Evolutionary conservation across 2,113 vertebrate genomes (phyloP), one percentile per base, ranked within the genome.

Genomic region (Anseranas semipalmata): DNA sequence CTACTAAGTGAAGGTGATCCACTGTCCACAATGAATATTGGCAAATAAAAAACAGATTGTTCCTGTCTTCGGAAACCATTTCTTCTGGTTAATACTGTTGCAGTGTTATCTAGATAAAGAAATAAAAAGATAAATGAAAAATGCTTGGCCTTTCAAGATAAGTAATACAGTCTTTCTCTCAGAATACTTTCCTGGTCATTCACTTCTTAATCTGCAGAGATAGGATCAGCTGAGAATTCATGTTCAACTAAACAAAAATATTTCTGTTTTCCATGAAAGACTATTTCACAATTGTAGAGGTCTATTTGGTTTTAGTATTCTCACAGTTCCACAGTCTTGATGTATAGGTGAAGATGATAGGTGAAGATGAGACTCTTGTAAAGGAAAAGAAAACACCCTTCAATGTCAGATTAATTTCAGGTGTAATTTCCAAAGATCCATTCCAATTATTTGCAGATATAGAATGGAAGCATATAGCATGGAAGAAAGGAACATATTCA

Each of bases 1-100:
- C 99, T 99, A 96, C 99, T 99, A 37, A 99, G 98, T 0, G 99
- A 98, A 4, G 99, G 99, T 8, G 98, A 99, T 13, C 99, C 99
- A 8, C 98, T 99, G 98, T 99, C 99, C 97, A 98, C 97, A 16
- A 99, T 99, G 97, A 99, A 97, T 94, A 99, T 98, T 0, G 99
- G 99, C 96, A 99, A 97, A 52, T 98, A 99, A 92, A 99, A 99
- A 30, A 99, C 97, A 1, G 99, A 97, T 39, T 99, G 99, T 35
- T 99, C 99, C 48, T 98, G 98, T 75, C 99, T 98, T 85, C 98
- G 98, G 97, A 99, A 99, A 7, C 99, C 99, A 3, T 98, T 98
- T 35, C 99, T 98, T 85, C 98, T 98, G 3, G 99, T 99, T 94
- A 99, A 70, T 32, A 99, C 53, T 55, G 99, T 99, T 0, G 99